Base-by-base conservation (phyloP, 1,140 invertebrate species). In the Globodera rostochiensis region DNA sequence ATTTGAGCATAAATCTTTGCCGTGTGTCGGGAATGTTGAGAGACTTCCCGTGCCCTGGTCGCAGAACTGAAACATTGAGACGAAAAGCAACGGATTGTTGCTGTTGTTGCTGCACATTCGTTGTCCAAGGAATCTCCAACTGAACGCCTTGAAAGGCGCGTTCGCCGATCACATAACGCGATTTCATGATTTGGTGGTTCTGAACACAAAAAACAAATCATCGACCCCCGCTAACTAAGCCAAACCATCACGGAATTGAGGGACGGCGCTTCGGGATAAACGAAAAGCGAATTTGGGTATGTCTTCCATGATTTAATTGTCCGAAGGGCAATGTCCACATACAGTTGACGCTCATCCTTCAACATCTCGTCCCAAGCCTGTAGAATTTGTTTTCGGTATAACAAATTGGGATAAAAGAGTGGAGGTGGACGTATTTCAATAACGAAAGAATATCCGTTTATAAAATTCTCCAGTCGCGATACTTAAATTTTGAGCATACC, bases 141-240 rank as follows among this genome's bases (percentile, higher is more conserved):
- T 53, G 5, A 76, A 76, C 7, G 57, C 47, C 74, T 21, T 76
- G 74, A 76, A 76, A 76, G 13, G 6, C 47, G 6, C 5, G 74
- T 11, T 53, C 36, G 45, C 47, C 74, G 6, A 76, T 45, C 53
- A 53, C 45, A 19, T 9, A 60, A 64, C 45, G 36, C 7, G 66
- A 45, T 15, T 64, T 49, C n/a, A n/a, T 13, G 13, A 36, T 15
- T 45, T 60, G 46, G 66, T 76, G n/a, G 19, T 76, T 66, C 74
- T 76, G n/a, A n/a, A 21, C 8, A 47, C 25, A 6, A 19, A 75
- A 50, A 5, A 8, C 25, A 36, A 36, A n/a, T n/a, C n/a, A n/a
- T n/a, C n/a, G n/a, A n/a, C n/a, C n/a, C n/a, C n/a, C n/a, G n/a
- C n/a, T n/a, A n/a, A n/a, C n/a, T 64, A 15, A n/a, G n/a, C 13